Base-by-base conservation (phyloP, 2,113 vertebrate species). In the Cardinalis cardinalis region DNA sequence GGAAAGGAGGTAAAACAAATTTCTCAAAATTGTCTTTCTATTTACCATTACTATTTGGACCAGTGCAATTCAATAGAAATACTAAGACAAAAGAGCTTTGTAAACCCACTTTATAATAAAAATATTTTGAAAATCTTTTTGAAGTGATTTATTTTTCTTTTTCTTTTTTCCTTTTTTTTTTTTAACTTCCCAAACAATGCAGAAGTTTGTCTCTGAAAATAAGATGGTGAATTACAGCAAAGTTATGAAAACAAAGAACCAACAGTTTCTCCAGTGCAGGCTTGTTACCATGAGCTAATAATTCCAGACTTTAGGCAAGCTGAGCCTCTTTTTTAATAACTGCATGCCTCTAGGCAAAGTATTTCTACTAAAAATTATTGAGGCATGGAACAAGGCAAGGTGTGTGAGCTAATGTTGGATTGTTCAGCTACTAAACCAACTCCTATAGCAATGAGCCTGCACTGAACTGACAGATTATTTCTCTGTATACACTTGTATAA, bases 351-450 rank as follows among this genome's bases (percentile, higher is more conserved):
- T 96, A 97, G 98, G 97, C 97, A 97, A 97, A 98, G 97, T 96
- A 97, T 97, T 98, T 97, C 97, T 97, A 97, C 97, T 98, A 96
- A 98, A 98, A 97, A 97, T 97, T 97, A 97, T 96, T 97, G 97
- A 97, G 94, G 97, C 97, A 97, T 95, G 96, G 96, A 98, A 97
- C 96, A 97, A 97, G 97, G 97, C 97, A 97, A 98, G 97, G 97
- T 98, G 97, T 98, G 97, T 98, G 97, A 98, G 97, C 96, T 97
- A 97, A 97, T 97, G 96, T 93, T 96, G 96, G 96, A 97, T 97
- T 98, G 97, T 98, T 98, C 97, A 88, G 91, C 96, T 96, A 96
- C 97, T 97, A 96, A 97, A 96, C 96, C 80, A 97, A 96, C 94
- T 97, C 96, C 88, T 90, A 83, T 89, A 96, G 96, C 96, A 97